Base-by-base conservation (phyloP, 2,113 vertebrate genomes). In the Cathartes aura region DNA sequence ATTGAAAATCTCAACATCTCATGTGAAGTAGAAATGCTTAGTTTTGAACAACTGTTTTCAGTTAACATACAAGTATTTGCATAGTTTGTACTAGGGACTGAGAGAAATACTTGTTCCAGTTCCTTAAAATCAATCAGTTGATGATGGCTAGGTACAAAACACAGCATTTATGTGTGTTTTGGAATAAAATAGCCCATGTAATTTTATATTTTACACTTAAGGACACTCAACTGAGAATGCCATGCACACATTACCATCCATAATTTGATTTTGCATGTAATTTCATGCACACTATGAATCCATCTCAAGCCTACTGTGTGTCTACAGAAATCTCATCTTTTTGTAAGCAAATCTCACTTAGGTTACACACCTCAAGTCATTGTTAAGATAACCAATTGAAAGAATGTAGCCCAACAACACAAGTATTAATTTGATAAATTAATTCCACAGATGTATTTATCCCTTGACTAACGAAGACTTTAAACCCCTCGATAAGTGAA, bases 201-300 rank as follows among this genome's bases (percentile, higher is more conserved):
- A 96, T 93, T 94, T 95, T 84, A 24, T 81, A 95, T 96, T 96
- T 93, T 93, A 94, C 68, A 82, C 87, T 95, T 93, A 93, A 87
- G 66, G 52, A 78, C 84, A 66, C 86, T 96, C 93, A 93, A 63
- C 82, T 90, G 84, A 95, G 71, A 97, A 86, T 73, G 48, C 68
- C 47, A 76, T 73, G 27, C 45, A 76, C 87, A 76, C 27, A 90
- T 96, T 95, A 91, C 86, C 70, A 70, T 73, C 72, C 47, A 60
- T 97, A 97, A 98, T 94, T 96, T 93, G 95, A 95, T 97, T 96
- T 92, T 93, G 87, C 29, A 50, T 95, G 91, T 84, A 95, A 97
- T 97, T 97, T 97, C 92, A 97, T 82, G 96, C 96, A 90, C 92
- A 58, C 87, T 87, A 58, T 89, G 96, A 96, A 92, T 89, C 79